Percentiles rank a stretch among this genome's conserved stretches.
These are phyloP conservation scores for Rhopilema esculentum DNA, from an alignment of 30 jellyfish, hydroid and myxozoan species.

Conservation along the genomic window DNA sequence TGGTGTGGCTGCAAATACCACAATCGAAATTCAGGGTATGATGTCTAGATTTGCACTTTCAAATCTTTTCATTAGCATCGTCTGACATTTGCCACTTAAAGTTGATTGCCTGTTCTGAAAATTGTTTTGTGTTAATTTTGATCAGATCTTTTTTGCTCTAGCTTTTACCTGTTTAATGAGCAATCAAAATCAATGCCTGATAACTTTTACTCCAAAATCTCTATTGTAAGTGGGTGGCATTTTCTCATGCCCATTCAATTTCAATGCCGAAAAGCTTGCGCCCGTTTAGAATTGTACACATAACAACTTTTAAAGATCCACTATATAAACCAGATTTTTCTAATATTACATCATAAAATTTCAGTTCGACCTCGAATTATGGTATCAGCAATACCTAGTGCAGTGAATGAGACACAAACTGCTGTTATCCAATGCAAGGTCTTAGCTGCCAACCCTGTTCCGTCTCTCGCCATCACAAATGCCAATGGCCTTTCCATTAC, in stretches of 20 bases:
- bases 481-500: background rate
- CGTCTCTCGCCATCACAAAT: background rate
- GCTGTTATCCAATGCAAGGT: slow-evolving; percentile 20
- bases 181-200: too few relatives aligned
- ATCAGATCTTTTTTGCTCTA: too few relatives aligned
- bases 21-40: slow-evolving; percentile 65
- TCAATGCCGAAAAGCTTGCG: too few relatives aligned
- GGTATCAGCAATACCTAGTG: background rate
- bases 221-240: too few relatives aligned
- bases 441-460: slow-evolving; percentile 35
- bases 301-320: background rate
- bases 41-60: background rate
- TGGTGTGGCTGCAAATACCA: slow-evolving; percentile 19
- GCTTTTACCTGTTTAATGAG: too few relatives aligned
- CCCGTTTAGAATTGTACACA: background rate
- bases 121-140: too few relatives aligned
- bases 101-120: too few relatives aligned
- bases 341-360: too few relatives aligned
- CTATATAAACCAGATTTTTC: background rate
- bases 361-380: background rate
- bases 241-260: too few relatives aligned
- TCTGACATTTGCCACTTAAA: background rate
- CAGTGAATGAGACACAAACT: slow-evolving; percentile 25
- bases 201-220: too few relatives aligned
- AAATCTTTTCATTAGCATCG: background rate